Evolutionary conservation across 1,140 invertebrate species (phyloP), one percentile per base, ranked within the genome.

Genomic region (Musca domestica): DNA sequence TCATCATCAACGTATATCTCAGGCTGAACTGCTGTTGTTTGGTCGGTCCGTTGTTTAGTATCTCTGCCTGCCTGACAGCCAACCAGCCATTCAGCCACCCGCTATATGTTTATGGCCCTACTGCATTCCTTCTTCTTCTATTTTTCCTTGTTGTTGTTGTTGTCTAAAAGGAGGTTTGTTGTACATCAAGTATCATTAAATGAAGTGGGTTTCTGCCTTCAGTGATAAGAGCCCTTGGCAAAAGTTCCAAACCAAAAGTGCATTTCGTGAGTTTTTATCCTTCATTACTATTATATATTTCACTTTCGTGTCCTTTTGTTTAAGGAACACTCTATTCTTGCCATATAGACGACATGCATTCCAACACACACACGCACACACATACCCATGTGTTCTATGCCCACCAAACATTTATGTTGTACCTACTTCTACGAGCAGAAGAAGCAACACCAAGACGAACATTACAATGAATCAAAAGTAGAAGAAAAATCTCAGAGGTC

Each of bases 151-250:
- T n/a, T 30, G 3, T 30, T 30, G 27, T 30, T 30, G 27, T 30
- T 30, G 27, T 30, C 3, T 4, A 64, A 64, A 64, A 64, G 47
- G 63, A 64, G 47, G 41, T 49, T 64, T 52, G 49, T 52, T 77
- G 75, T 76, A 61, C 56, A 61, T 61, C 56, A 76, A 79, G 77
- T 79, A 77, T 79, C 77, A 79, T 79, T 79, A 79, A 79, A 79
- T 77, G 74, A 79, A 79, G 77, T 79, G 77, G 77, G 75, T 79
- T 79, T 74, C 56, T 79, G 56, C 56, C 56, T 74, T 74, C 76
- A 78, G 76, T 78, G 76, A 76, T 61, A 74, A 78, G 76, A 72
- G 78, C 76, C 73, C 76, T 79, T 79, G 75, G 77, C 76, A 79
- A 78, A 78, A 77, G 77, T 79, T 79, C 77, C 77, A 79, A 75